Base-by-base conservation (phyloP, 1,140 invertebrate species). In the Heliconius nattereri region DNA sequence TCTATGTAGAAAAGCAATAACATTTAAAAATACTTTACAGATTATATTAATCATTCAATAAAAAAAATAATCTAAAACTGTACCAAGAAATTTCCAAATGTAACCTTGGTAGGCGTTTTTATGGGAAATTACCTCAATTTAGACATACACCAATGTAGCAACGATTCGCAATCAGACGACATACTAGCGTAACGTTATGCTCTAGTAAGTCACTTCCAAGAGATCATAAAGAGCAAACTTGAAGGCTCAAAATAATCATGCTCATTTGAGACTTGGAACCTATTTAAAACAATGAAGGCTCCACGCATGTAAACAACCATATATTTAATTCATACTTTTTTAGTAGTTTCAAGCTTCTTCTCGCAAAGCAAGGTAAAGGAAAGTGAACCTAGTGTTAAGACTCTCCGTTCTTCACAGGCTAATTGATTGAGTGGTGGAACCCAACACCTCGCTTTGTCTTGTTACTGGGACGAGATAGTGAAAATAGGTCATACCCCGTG, bases 161-260 rank as follows among this genome's bases (percentile, higher is more conserved):
- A 92, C 80, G 81, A 52, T 83, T 78, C 84, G 87, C 78, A 71
- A 74, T 89, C 78, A 78, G 85, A 87, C 84, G 91, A 92, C 90
- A 92, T 90, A 81, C 78, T 80, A 73, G 78, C 81, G 87, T 89
- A 86, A 86, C 82, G 85, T 87, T 88, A 82, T 81, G 91, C 89
- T 92, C 91, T 91, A 88, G 84, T 91, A 88, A 89, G 79, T 84
- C 73, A 76, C 60, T 74, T 72, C 71, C 71, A 81, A 81, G 54
- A 73, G 75, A 81, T 77, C 72, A 81, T 81, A 81, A 66, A 66
- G 60, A 81, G 9, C 19, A 19, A 71, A 71, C 52, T 76, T 80
- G 52, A 76, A 79, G 78, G 75, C 60, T 60, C 1, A 45, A 70
- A 76, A 76, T 70, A 76, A 40, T n/a, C 35, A 57, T 8, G 16